phyloP scores from a whole-genome alignment of 2,113 vertebrate genomes.

The Carassius gibelio region DNA sequence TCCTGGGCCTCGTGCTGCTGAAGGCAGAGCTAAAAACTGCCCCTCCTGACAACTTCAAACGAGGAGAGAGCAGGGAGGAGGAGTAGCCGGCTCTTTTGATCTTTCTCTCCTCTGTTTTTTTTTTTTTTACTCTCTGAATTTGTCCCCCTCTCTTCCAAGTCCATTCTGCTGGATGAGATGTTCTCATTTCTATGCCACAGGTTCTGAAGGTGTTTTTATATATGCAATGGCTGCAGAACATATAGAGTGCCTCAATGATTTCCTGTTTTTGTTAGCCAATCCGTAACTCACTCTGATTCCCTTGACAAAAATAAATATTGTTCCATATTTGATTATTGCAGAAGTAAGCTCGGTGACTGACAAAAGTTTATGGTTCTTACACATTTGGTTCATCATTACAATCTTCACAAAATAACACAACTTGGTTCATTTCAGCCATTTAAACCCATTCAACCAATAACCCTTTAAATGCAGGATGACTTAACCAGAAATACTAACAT shows the following conservation, averaged over 20 bases:
- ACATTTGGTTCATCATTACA: too few relatives aligned
- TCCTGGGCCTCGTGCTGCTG: conserved; percentile 39
- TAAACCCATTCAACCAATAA: too few relatives aligned
- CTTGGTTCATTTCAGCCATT: too few relatives aligned
- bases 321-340: too few relatives aligned
- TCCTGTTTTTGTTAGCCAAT: background rate
- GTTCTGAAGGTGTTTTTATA: background rate
- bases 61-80: conserved; percentile 25
- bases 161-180: background rate
- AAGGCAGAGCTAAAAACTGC: conserved; percentile 39
- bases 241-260: background rate
- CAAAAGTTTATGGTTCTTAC: too few relatives aligned
- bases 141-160: conserved; percentile 2
- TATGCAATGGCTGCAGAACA: background rate
- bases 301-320: too few relatives aligned
- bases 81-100: conserved; percentile 31
- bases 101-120: conserved; percentile 41
- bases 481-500: too few relatives aligned
- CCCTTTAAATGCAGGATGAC: too few relatives aligned
- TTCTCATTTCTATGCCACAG: background rate
- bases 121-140: background rate
- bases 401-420: too few relatives aligned
- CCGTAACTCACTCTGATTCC: background rate
- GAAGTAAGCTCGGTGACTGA: too few relatives aligned
- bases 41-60: conserved; percentile 71